Evolutionary conservation across 2,888 invertebrate species (phyloP), one percentile per base, ranked within the genome.

Genomic region (Allolobophora icterica): DNA sequence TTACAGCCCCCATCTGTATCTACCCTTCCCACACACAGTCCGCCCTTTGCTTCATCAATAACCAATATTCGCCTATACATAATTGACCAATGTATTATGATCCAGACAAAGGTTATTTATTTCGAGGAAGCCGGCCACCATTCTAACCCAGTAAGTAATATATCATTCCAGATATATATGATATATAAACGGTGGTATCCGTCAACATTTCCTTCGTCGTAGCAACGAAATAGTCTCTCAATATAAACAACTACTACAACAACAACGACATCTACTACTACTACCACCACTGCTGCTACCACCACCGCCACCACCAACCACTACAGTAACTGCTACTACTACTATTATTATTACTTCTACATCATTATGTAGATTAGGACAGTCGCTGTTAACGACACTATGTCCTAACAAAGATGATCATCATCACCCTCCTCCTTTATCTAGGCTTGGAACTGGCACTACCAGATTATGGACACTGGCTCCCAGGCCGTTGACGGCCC

Each of bases 1-100:
- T 87, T 35, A 35, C 87, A 34, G 4, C 24, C 87, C 38, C 24
- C 34, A 6, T 30, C 84, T 8, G 33, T 84, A 4, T 84, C 33
- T 33, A 15, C 38, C 34, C 34, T 35, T 84, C 21, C 84, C 34
- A 34, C 87, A 19, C 87, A 35, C 34, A 35, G 35, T 35, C 38
- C 87, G 19, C 38, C 87, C 87, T 87, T 33, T 33, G 19, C 87
- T 19, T 87, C 87, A 34, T 87, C 87, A 71, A 71, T 71, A 71
- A 71, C 71, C 71, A 71, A n/a, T 71, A 71, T 71, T 71, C 71
- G n/a, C 71, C 71, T n/a, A 71, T 8, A 71, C 6, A 71, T n/a
- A 71, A 71, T n/a, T 71, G 30, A n/a, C 30, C 71, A 30, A 71
- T 71, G n/a, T 71, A 71, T 71, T 71, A 71, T n/a, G 71, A 71